Base-by-base conservation (phyloP, 30 jellyfish, hydroid and myxozoan species). In the Hydractinia echinata region DNA sequence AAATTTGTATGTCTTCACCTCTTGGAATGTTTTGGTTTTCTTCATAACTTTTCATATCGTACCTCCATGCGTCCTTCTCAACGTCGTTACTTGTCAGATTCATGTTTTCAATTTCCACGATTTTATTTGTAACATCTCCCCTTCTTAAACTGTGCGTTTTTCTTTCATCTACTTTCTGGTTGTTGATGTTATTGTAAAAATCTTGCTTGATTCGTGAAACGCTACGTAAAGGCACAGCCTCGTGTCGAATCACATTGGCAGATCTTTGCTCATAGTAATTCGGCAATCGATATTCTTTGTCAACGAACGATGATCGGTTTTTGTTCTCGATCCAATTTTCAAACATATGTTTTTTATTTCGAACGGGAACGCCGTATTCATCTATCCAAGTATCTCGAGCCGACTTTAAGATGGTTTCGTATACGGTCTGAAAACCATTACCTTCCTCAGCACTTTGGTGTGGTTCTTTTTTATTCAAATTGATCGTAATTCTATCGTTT, bases 331-430 rank as follows among this genome's bases (percentile, higher is more conserved):
- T 64, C 74, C 74, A 64, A n/a, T 64, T 51, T 64, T 64, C 74
- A 64, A 64, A 64, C 16, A 7, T 64, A 13, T 64, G 5, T 8
- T 44, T 64, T 64, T 64, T 44, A n/a, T 64, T 64, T 13, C 39
- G 19, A 7, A 64, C 74, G 39, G 74, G 74, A 2, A 64, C 74
- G 16, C 74, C 74, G 16, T 64, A 64, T n/a, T 64, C 51, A 44
- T 64, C 74, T 44, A 64, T 64, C 74, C 74, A 64, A n/a, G 9
- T 64, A 6, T 64, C 74, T 13, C 74, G 19, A 51, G 74, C 74
- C 16, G 19, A 44, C 7, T 13, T 51, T 64, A 64, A 64, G 51
- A 64, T 51, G 8, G 74, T n/a, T 64, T 64, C 74, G 18, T 64
- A 64, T 64, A 64, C 39, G 16, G 74, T 44, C 19, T 64, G 19